Percentiles rank a stretch among this genome's conserved stretches.
These are phyloP conservation scores for Anneissia japonica DNA, from an alignment of 35 echinoderm and acorn worm species.

Conservation along the genomic window DNA sequence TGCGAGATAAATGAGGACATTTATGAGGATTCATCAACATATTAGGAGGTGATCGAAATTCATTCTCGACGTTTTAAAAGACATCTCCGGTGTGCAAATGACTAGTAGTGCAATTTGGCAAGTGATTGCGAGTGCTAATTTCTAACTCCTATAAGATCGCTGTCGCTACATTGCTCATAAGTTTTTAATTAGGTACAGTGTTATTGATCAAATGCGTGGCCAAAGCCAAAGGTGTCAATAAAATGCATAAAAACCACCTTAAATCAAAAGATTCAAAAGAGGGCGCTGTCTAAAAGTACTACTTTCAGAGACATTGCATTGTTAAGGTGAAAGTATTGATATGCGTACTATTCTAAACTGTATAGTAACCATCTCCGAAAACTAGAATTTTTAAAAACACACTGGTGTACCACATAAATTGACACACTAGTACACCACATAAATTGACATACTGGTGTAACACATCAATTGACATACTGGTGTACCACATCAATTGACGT, in stretches of 20 bases:
- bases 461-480: too few relatives aligned
- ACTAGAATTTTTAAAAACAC: too few relatives aligned
- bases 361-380: too few relatives aligned
- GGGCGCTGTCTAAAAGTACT: not conserved
- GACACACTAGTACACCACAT: too few relatives aligned
- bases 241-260: not conserved
- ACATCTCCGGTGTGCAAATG: not conserved
- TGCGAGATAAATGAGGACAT: not conserved
- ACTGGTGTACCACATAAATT: too few relatives aligned
- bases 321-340: too few relatives aligned
- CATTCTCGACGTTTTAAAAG: not conserved
- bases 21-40: not conserved
- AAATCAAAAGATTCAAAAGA: not conserved
- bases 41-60: not conserved
- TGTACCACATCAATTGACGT: too few relatives aligned
- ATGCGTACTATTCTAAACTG: too few relatives aligned
- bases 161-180: not conserved
- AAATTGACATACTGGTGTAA: too few relatives aligned
- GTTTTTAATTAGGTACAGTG: not conserved
- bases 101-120: not conserved
- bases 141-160: not conserved
- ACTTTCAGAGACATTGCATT: too few relatives aligned
- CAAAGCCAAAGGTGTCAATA: not conserved
- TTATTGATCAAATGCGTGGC: not conserved
- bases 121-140: not conserved